These are phyloP conservation scores for Cladopsammia gracilis DNA, from an alignment of 64 coral and sea anemone genomes.

Conservation along the genomic window DNA sequence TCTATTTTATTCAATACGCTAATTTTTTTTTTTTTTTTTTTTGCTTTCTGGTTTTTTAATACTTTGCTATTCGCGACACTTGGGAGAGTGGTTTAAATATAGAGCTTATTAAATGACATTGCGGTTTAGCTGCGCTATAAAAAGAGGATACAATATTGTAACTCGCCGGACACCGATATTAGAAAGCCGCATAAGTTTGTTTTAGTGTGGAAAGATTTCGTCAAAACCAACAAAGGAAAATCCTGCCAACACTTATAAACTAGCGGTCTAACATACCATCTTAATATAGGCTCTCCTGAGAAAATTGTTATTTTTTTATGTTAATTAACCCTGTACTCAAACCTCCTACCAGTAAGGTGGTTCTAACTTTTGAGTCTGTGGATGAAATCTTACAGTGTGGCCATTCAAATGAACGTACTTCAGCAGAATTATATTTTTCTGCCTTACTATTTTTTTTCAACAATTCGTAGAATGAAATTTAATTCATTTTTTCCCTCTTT, in stretches of 20 bases:
- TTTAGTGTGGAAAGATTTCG: conserved; percentile 1
- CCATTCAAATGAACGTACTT: no score
- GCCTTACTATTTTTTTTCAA: no score
- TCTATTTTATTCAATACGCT: not conserved
- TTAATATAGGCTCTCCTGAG: not conserved
- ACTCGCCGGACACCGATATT: not conserved
- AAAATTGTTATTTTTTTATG: not conserved
- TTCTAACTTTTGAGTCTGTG: no score
- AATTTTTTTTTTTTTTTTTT: not conserved
- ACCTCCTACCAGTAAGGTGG: no score
- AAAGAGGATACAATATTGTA: not conserved
- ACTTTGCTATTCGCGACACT: not conserved
- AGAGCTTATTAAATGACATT: not conserved
- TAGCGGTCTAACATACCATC: not conserved
- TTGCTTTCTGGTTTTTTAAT: not conserved
- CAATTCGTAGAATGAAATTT: no score
- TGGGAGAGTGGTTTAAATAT: not conserved
- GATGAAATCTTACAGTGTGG: not conserved
- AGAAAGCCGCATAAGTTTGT: not conserved
- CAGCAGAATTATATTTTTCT: no score
- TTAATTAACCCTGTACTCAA: no score
- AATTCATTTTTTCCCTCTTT: not conserved
- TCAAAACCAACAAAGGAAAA: not conserved
- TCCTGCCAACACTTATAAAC: not conserved
- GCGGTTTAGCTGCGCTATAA: not conserved